Evolutionary conservation across 2,113 vertebrate genomes (phyloP).

Genomic region (Mus spicilegus): DNA sequence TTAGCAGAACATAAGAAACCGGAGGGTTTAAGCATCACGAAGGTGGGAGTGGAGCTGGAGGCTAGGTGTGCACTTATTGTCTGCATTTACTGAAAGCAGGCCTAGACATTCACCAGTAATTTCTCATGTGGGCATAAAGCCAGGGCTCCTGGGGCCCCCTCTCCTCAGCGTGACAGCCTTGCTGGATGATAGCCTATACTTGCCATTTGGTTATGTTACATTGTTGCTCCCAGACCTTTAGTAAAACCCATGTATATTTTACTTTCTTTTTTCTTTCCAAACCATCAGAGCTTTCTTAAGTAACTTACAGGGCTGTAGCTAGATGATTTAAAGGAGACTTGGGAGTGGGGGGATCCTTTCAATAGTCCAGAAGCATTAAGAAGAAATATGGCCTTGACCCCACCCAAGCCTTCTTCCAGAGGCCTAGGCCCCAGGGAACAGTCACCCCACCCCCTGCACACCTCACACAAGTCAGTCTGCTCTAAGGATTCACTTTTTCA

Average conservation of each 20-base stretch:
- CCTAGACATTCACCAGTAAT: not conserved
- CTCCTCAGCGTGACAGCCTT: constrained; percentile 39
- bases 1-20: not conserved
- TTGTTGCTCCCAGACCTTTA: constrained; percentile 44
- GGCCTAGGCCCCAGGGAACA: not conserved
- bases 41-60: accelerated
- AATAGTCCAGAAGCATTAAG: constrained; percentile 70
- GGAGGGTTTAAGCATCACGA: accelerated
- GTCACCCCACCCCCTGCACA: not conserved
- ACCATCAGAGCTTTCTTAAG: constrained; percentile 63
- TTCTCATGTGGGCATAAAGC: not conserved
- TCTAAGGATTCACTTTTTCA: not conserved
- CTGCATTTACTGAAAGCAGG: not conserved
- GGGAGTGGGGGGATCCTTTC: constrained; percentile 33
- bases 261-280: constrained; percentile 61
- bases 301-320: constrained; percentile 68
- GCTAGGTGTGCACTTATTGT: accelerated
- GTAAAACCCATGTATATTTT: constrained; percentile 66
- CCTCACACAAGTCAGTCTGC: not conserved
- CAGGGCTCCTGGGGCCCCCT: not conserved
- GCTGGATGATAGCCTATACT: not conserved
- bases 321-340: constrained; percentile 17
- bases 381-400: constrained; percentile 49
- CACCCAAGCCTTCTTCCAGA: not conserved
- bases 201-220: constrained; percentile 31